Percentiles rank a stretch among this genome's conserved stretches.
Evolutionary conservation across 2,113 vertebrate species (phyloP).

Genomic region (Tursiops truncatus): DNA sequence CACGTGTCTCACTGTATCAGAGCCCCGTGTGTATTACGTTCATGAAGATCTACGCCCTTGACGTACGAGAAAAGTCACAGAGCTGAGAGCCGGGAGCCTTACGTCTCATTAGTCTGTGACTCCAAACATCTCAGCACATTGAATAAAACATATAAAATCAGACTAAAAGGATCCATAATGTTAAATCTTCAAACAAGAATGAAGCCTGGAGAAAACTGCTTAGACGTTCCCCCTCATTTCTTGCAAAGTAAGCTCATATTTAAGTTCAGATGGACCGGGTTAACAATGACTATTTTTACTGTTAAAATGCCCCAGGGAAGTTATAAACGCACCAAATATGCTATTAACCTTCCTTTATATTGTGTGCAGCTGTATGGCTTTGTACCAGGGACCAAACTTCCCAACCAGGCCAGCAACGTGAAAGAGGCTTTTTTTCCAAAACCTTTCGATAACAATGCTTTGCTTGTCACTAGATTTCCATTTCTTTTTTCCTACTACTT

Average conservation of each 20-base stretch:
- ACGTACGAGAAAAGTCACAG: not conserved
- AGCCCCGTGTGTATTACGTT: not conserved
- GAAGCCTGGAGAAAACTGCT: conserved; percentile 81
- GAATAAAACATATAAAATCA: conserved; percentile 78
- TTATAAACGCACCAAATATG: conserved; percentile 89
- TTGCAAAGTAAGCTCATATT: conserved; percentile 86
- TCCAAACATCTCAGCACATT: conserved; percentile 55
- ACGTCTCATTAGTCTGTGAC: conserved; percentile 44
- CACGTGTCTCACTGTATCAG: not conserved
- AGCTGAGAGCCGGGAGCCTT: conserved; percentile 17
- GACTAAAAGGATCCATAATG: conserved; percentile 77
- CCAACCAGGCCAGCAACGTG: conserved; percentile 80
- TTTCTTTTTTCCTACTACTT: conserved; percentile 75
- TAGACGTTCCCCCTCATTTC: conserved; percentile 84
- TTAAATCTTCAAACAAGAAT: conserved; percentile 81
- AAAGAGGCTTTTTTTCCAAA: conserved; percentile 74
- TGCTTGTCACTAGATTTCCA: conserved; percentile 83
- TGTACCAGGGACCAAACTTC: conserved; percentile 86
- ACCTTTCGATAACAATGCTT: conserved; percentile 82
- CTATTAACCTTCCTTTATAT: conserved; percentile 88
- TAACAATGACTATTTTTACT: conserved; percentile 90
- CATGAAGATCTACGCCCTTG: conserved; percentile 1
- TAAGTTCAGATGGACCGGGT: conserved; percentile 86
- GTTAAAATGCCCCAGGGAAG: conserved; percentile 88
- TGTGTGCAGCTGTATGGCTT: conserved; percentile 89